phyloP scores from a whole-genome alignment of 2,797 vertebrate species.

The Perodicticus potto region DNA sequence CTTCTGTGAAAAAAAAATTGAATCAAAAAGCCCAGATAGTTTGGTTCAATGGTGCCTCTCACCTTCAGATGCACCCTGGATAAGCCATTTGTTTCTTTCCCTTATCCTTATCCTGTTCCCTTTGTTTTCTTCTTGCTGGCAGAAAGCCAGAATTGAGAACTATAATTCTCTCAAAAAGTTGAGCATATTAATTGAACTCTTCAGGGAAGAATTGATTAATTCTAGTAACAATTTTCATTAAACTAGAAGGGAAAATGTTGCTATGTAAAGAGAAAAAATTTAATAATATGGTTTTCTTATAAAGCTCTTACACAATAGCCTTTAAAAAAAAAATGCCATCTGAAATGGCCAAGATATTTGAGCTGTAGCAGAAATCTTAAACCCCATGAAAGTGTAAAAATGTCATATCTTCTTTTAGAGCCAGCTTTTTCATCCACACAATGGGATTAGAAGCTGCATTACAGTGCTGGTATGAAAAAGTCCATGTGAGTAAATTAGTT shows the following conservation, averaged over 20 bases:
- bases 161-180: slow-evolving; percentile 57
- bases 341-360: slow-evolving; percentile 18
- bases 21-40: neutral
- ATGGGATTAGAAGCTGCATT: neutral
- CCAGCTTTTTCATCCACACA: neutral
- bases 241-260: slow-evolving; percentile 8
- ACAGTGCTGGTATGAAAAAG: neutral
- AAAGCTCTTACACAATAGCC: neutral
- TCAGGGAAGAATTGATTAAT: slow-evolving; percentile 72
- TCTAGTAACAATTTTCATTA: slow-evolving; percentile 63
- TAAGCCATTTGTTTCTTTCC: slow-evolving; percentile 1
- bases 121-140: slow-evolving; percentile 36
- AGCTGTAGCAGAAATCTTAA: slow-evolving; percentile 16
- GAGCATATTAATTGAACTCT: slow-evolving; percentile 62
- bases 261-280: slow-evolving; percentile 56
- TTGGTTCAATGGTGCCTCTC: slow-evolving; percentile 22
- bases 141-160: slow-evolving; percentile 39
- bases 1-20: neutral
- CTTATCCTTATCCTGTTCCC: neutral
- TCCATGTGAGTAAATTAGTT: neutral
- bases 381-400: slow-evolving; percentile 24
- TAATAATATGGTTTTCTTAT: neutral
- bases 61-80: neutral
- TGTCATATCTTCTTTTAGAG: slow-evolving; percentile 8
- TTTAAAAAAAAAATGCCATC: neutral